Evolutionary conservation across 1,140 invertebrate species (phyloP), one percentile per base, ranked within the genome.

Genomic region (Hyles euphorbiae): DNA sequence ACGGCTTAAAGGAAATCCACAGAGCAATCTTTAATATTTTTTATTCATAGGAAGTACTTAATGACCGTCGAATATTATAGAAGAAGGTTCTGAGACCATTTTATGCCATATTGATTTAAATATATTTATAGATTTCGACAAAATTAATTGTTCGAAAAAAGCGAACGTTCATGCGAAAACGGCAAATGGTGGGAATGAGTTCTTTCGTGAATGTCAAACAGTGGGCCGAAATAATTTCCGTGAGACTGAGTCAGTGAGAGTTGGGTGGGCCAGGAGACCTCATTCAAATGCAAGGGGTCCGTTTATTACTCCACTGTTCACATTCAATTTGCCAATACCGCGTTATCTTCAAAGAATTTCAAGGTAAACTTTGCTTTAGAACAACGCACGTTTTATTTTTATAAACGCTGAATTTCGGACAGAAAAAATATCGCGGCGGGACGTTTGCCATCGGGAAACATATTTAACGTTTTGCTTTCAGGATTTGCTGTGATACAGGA

Each of bases 211-310:
- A 83, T 81, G 68, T 67, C 68, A 78, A 78, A 70, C 69, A 81
- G 76, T 34, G 40, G 65, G 66, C 63, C 68, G 73, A 74, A 77
- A 78, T 77, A 72, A 81, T 81, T 81, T 74, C 73, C 66, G 67
- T 73, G 70, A 71, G 74, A 68, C 72, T 68, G 74, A 76, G 80
- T 79, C 80, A 81, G 78, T 80, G 72, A 79, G 67, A 73, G 73
- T 61, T 65, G 71, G 67, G 70, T 81, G 74, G 67, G 71, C 67
- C 69, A 74, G 67, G 64, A 73, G 51, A 63, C 57, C 78, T 85
- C 76, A 83, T 85, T 83, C 68, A 83, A 74, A 85, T 85, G 82
- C 80, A 83, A 81, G 73, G 68, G 73, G 68, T 74, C 65, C 73
- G 69, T 78, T 78, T 76, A 71, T 74, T 74, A 64, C 66, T 6